Evolutionary conservation across 2,888 invertebrate genomes (phyloP).

Genomic region (Dasysyrphus albostriatus): DNA sequence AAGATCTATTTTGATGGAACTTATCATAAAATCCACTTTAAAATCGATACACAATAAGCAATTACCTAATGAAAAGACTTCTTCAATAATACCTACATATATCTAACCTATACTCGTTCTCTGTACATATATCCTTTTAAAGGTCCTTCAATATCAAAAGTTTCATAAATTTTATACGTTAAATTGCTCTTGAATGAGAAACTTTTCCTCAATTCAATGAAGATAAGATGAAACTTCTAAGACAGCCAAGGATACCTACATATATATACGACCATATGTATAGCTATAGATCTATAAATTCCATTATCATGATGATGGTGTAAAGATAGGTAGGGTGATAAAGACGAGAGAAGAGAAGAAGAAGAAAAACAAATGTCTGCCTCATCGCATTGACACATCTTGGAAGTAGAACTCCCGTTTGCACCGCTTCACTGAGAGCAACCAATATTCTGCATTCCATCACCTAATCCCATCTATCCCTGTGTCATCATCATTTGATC

Average conservation of each 20-base stretch:
- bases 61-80: conserved; percentile 36
- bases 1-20: conserved; percentile 13
- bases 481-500: conserved; percentile 57
- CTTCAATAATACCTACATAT: neutral
- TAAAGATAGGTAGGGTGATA: neutral
- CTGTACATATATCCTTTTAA: conserved; percentile 1
- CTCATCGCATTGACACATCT: neutral
- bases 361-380: conserved; percentile 12
- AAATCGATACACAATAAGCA: conserved; percentile 39
- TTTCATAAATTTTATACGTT: conserved; percentile 30
- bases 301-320: conserved; percentile 23
- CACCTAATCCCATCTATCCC: conserved; percentile 30
- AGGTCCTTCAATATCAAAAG: conserved; percentile 34
- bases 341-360: neutral
- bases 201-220: conserved; percentile 34
- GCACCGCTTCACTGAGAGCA: neutral
- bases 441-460: conserved; percentile 12
- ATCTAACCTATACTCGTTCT: neutral
- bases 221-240: conserved; percentile 30
- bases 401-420: neutral
- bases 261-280: neutral
- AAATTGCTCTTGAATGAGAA: conserved; percentile 39
- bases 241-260: conserved; percentile 40
- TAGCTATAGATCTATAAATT: conserved; percentile 14
- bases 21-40: conserved; percentile 33